Evolutionary conservation across 2,113 vertebrate species (phyloP), one percentile per base, ranked within the genome.

Genomic region (Penelope pileata): DNA sequence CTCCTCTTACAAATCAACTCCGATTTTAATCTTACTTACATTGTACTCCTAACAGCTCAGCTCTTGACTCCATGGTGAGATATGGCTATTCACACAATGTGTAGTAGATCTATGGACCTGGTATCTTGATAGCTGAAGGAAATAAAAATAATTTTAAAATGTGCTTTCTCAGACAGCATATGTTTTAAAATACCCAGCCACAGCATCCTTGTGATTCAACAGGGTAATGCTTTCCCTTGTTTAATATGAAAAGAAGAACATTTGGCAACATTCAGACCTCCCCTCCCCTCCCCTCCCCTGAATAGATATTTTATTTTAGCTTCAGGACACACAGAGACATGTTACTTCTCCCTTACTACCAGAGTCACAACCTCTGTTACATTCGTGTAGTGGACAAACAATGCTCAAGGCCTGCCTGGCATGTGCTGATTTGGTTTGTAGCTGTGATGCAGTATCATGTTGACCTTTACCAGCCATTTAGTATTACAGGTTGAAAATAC

Each of bases 21-120:
- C 43, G 60, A 86, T 69, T 91, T 78, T 88, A 64, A 43, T 83
- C 51, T 86, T 91, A 74, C 73, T 91, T 88, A 53, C 80, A 47
- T 45, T 77, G 27, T 32, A 50, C 51, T 74, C 6, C 1, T 48
- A 96, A 78, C 32, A 59, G 84, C 56, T 94, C 84, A 70, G 18
- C 91, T 92, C 89, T 94, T 95, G 91, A 89, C 93, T 92, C 54
- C 56, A 38, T 47, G 60, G 86, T 74, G 91, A 94, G 86, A 92
- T 81, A 91, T 12, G 29, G 51, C 60, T 50, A 70, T 94, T 91
- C 90, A 89, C 89, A 92, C 81, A 54, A 94, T 91, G 86, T 38
- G 70, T 32, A 82, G 32, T 66, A 87, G 60, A 78, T 62, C 90
- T 87, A 54, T 4, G 2, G 74, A 67, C 69, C 69, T 67, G 18